Evolutionary conservation across 2,113 vertebrate genomes (phyloP), one percentile per base, ranked within the genome.

Genomic region (Perognathus longimembris): DNA sequence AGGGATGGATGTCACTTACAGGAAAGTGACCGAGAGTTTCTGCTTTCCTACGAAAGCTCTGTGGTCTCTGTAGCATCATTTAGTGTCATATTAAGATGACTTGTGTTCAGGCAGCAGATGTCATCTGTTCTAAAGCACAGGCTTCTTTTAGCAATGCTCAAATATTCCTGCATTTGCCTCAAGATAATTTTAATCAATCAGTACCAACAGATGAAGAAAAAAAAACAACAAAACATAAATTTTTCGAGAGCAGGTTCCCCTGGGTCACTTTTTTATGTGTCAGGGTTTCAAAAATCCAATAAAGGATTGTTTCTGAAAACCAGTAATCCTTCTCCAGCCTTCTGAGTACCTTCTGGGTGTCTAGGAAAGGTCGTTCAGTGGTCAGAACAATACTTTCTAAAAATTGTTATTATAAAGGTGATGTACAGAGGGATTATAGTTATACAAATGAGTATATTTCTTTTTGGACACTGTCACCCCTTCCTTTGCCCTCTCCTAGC

Each of bases 151-250:
- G 67, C 5, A 66, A 50, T 28, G 26, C 6, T 67, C 61, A 85
- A 34, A 54, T 21, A 40, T 64, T 91, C n/a, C 28, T 87, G 15
- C 38, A 89, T 93, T 93, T 45, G 75, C 14, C 26, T 80, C 59
- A 94, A 95, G 36, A 94, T 83, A 76, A 90, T 42, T 85, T 82
- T 63, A 81, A 80, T 89, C 20, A 67, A 93, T 66, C 20, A 63
- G 12, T 20, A 82, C 11, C 50, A 94, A 78, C n/a, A 66, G 22
- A 32, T 30, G 64, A 75, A 34, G 34, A 90, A 54, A 83, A 84
- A 14, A 38, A 15, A 14, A 38, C 14, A 26, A 69, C 0, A 73
- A 54, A 93, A 59, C 12, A 20, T 14, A 67, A 30, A 14, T 63
- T 85, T 90, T 40, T 17, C 38, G 42, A 30, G 26, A 40, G 9